phyloP scores from a whole-genome alignment of 2,888 invertebrate species.

The Heliconius erato region DNA sequence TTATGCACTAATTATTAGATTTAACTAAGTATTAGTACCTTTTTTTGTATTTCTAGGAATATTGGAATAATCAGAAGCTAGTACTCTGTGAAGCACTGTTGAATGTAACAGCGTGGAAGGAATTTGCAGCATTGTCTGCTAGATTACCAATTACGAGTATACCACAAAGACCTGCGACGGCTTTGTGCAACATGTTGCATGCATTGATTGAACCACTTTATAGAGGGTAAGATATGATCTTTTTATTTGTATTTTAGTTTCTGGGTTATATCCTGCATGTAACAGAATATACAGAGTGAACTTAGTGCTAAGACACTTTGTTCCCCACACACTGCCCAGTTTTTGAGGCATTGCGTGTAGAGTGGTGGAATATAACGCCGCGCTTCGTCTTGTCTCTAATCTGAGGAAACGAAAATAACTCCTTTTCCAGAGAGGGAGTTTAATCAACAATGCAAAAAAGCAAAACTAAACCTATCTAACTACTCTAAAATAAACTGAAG shows the following conservation, averaged over 20 bases:
- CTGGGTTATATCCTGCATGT: background rate
- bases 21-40: background rate
- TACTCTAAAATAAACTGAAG: too few species aligned
- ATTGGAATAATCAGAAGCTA: conserved; percentile 95
- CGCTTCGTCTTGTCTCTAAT: background rate
- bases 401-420: too few species aligned
- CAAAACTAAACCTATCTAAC: too few species aligned
- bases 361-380: background rate
- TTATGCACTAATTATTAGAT: background rate
- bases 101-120: conserved; percentile 95
- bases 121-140: conserved; percentile 92
- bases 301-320: background rate
- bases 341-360: background rate
- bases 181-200: conserved; percentile 93
- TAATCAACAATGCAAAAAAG: background rate
- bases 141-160: conserved; percentile 93
- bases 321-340: background rate
- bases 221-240: conserved; percentile 84
- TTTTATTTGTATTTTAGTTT: background rate
- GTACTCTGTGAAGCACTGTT: conserved; percentile 96
- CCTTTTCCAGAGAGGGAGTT: background rate
- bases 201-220: conserved; percentile 95
- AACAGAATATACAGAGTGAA: background rate
- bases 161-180: conserved; percentile 91
- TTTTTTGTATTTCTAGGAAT: conserved; percentile 65